Evolutionary conservation across 2,797 vertebrate species (phyloP).

Genomic region (Myotis daubentonii): DNA sequence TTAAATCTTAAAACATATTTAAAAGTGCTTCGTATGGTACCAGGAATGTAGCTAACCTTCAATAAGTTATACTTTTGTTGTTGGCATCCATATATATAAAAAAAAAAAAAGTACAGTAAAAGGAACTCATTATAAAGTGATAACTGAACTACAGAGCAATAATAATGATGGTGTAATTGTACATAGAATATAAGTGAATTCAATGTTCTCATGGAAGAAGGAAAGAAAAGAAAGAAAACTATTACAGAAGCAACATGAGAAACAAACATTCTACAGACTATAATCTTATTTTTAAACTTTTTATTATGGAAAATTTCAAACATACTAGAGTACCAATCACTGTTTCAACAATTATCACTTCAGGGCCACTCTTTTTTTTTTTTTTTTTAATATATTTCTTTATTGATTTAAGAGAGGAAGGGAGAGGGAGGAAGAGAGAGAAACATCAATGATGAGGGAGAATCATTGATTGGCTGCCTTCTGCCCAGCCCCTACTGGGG

Average conservation of each 20-base stretch:
- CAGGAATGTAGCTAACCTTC: too few species aligned
- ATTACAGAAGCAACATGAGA: background rate
- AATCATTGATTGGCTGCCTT: too few species aligned
- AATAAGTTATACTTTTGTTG: too few species aligned
- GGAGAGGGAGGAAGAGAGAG: too few species aligned
- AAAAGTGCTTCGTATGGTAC: too few species aligned
- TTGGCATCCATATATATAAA: too few species aligned
- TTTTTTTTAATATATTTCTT: background rate
- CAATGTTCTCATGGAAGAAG: background rate
- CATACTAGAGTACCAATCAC: background rate
- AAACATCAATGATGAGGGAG: too few species aligned
- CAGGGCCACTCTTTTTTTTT: background rate
- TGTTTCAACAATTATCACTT: background rate
- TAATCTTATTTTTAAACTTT: background rate
- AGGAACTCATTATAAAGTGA: background rate
- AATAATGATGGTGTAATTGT: background rate
- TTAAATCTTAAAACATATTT: too few species aligned
- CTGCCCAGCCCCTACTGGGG: too few species aligned
- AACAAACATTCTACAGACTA: background rate
- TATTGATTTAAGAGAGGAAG: too few species aligned
- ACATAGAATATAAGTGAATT: background rate
- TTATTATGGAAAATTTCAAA: background rate
- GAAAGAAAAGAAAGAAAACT: background rate
- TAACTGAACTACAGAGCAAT: background rate
- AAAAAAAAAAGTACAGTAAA: background rate